A percentile compares a stretch with the other conserved stretches of the same genome.
phyloP scores from a whole-genome alignment of 2,888 invertebrate species.

The Dastarcus helophoroides region DNA sequence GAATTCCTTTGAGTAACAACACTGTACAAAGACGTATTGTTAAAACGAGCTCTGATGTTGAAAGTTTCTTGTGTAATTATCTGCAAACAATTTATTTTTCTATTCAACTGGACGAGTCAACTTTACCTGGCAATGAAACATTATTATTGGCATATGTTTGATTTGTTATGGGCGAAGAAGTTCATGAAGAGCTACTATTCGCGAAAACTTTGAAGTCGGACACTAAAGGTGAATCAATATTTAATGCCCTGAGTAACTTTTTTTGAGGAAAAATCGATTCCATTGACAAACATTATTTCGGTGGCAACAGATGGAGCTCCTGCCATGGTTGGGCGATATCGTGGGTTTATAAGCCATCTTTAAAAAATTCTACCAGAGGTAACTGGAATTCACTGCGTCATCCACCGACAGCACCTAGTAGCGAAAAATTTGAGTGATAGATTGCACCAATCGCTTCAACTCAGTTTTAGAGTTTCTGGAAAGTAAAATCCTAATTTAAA shows the following conservation, averaged over 20 bases:
- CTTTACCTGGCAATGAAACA: constrained; percentile 26
- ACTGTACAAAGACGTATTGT: constrained; percentile 13
- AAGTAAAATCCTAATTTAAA: too few relatives aligned
- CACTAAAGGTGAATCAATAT: constrained; percentile 30
- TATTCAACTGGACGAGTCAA: constrained; percentile 31
- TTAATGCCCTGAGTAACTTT: constrained; percentile 13
- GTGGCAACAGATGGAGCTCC: constrained; percentile 26
- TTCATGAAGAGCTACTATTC: constrained; percentile 26
- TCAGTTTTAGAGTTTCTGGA: too few relatives aligned
- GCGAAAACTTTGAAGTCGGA: constrained; percentile 25
- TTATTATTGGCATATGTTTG: constrained; percentile 26
- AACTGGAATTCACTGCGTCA: constrained; percentile 9
- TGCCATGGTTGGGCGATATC: constrained; percentile 24
- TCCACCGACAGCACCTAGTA: constrained; percentile 8
- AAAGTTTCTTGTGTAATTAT: constrained; percentile 26
- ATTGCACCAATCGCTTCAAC: constrained; percentile 6
- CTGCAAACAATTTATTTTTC: constrained; percentile 26
- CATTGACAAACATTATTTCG: constrained; percentile 22
- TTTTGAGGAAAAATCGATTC: constrained; percentile 16
- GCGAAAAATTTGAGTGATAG: too few relatives aligned
- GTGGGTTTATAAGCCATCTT: constrained; percentile 25
- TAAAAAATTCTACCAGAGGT: constrained; percentile 17
- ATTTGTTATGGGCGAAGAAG: constrained; percentile 36
- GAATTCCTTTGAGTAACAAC: constrained; percentile 19
- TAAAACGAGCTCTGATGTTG: constrained; percentile 25